Evolutionary conservation across 2,797 vertebrate species (phyloP).

Genomic region (Pangasius macronema): DNA sequence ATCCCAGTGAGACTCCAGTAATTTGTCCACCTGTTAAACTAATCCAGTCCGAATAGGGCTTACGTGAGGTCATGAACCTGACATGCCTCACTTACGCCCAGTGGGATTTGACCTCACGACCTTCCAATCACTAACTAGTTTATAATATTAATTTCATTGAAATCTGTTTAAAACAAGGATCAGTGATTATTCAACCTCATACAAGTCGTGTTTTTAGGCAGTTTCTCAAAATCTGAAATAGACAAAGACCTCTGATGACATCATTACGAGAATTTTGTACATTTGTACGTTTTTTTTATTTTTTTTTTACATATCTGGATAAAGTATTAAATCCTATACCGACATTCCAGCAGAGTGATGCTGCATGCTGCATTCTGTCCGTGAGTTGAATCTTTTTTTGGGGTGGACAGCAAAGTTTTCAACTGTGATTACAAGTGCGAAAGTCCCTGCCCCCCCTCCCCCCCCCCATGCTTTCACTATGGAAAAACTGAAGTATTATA

Average conservation of each 20-base stretch:
- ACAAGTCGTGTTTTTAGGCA: background rate
- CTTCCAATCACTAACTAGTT: background rate
- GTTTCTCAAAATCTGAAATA: background rate
- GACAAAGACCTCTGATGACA: background rate
- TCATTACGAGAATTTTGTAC: background rate
- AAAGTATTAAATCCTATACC: background rate
- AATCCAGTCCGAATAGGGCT: background rate
- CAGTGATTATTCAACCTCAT: background rate
- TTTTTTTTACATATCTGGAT: background rate
- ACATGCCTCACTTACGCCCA: background rate
- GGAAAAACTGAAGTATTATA: background rate
- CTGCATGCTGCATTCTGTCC: background rate
- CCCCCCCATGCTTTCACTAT: background rate
- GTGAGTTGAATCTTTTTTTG: background rate
- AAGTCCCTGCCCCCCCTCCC: background rate
- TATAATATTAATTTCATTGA: background rate
- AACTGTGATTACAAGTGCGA: background rate
- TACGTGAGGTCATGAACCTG: background rate
- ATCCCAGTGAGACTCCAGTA: background rate
- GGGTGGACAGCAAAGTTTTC: background rate
- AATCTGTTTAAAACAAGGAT: background rate
- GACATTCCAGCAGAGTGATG: background rate
- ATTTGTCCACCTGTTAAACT: background rate
- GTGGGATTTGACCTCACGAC: background rate
- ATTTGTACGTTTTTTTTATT: background rate